phyloP scores from a whole-genome alignment of 1,140 invertebrate genomes.

The Theocolax elegans region DNA sequence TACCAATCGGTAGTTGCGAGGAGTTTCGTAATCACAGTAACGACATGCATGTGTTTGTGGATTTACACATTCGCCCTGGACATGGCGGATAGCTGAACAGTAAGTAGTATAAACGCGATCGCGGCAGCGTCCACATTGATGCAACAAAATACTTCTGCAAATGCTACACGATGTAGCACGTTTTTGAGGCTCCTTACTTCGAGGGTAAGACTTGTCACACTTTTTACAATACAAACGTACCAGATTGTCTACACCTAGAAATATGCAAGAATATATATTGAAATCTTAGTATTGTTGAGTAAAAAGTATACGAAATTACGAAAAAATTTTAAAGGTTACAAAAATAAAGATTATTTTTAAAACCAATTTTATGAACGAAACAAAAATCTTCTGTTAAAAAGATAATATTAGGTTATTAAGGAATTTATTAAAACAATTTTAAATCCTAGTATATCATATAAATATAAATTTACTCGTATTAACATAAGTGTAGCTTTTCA shows the following conservation, averaged over 20 bases:
- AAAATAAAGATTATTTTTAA: no score
- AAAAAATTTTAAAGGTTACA: no score
- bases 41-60: not conserved
- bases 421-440: no score
- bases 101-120: not conserved
- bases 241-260: not conserved
- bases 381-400: no score
- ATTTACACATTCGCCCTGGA: constrained; percentile 18
- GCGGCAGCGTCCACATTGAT: not conserved
- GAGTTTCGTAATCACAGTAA: constrained; percentile 8
- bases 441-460: no score
- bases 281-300: no score
- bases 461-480: no score
- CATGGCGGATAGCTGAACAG: constrained; percentile 9
- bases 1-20: constrained; percentile 5
- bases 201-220: not conserved
- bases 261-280: no score
- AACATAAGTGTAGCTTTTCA: no score
- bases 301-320: no score
- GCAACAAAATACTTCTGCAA: not conserved
- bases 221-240: not conserved
- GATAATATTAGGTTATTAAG: no score
- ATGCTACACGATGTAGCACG: not conserved
- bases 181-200: not conserved
- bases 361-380: no score